A percentile compares a stretch with the other conserved stretches of the same genome.
Conservation (phyloP, 1,140 invertebrate genomes). For the Rhagoletis zephyria region DNA sequence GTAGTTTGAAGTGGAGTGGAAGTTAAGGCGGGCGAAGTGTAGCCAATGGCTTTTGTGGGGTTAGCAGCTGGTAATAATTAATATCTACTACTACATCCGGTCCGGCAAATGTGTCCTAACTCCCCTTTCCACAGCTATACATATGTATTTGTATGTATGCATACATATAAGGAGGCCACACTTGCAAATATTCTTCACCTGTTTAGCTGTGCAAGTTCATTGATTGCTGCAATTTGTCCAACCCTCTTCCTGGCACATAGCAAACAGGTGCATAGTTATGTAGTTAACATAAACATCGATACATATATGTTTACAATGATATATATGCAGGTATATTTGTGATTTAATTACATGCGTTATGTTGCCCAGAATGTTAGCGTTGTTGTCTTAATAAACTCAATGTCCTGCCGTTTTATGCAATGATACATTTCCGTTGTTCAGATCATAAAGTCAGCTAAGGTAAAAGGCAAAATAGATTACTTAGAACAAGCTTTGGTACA, state of each 20-base stretch:
- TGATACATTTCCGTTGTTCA: background rate
- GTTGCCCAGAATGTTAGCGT: background rate
- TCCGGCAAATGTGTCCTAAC: background rate
- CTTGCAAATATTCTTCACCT: too few relatives aligned
- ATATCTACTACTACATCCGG: constrained; percentile 41
- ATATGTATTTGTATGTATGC: too few relatives aligned
- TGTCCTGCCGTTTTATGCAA: background rate
- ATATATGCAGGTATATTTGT: background rate
- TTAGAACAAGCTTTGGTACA: too few relatives aligned
- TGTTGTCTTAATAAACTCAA: background rate
- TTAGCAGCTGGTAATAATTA: constrained; percentile 43
- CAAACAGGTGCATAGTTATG: background rate
- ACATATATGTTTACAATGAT: background rate
- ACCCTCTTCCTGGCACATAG: constrained; percentile 19
- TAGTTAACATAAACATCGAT: background rate
- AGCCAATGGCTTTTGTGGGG: background rate
- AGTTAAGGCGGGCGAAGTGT: background rate
- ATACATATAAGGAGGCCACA: too few relatives aligned
- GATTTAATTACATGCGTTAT: constrained; percentile 45
- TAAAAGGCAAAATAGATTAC: too few relatives aligned
- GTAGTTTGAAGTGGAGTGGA: background rate
- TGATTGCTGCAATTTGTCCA: background rate
- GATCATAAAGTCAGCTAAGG: too few relatives aligned
- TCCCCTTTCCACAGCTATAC: background rate
- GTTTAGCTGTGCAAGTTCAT: too few relatives aligned